Evolutionary conservation across 2,888 invertebrate genomes (phyloP), one percentile per base, ranked within the genome.

Genomic region (Drosophila setosimentum): DNA sequence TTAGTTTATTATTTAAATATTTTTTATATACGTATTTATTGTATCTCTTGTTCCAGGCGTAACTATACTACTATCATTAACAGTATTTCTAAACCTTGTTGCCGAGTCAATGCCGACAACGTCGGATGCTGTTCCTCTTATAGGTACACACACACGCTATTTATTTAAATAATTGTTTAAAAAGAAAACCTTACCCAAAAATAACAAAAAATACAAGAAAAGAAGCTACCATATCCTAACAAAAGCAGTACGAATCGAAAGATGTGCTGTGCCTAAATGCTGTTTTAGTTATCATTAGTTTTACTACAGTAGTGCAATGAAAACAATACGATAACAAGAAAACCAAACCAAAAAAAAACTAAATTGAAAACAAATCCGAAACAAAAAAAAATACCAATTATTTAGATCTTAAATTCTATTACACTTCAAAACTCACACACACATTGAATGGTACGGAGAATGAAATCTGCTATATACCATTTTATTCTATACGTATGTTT

Each of bases 61-160:
- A 94, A 98, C 98, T 94, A 98, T 98, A 94, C 96, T 98, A 94
- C 96, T 99, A 94, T 98, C 98, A 94, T 96, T 98, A 95, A 98
- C 98, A 95, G 98, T 98, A 94, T 98, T 98, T 96, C 96, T 98
- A 94, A 97, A 98, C 95, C 96, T 98, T 95, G 98, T 99, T 93
- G 98, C 98, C 91, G 98, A 98, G 96, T 98, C 98, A 94, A 97
- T 98, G 96, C 98, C 98, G 94, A 96, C 96, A 87, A 95, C 96
- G 92, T 96, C 96, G 94, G 96, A 96, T 94, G 96, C 96, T 94
- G 96, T 96, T 94, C 96, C 96, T 93, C 94, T 96, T 93, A 96
- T 96, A 96, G 96, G 96, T 96, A 95, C 93, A 93, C 91, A 91
- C 74, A 89, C 89, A 82, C 89, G 78, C 58, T 79, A 80, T 76